Base-by-base conservation (phyloP, 2,888 invertebrate species). In the Orgyia antiqua region DNA sequence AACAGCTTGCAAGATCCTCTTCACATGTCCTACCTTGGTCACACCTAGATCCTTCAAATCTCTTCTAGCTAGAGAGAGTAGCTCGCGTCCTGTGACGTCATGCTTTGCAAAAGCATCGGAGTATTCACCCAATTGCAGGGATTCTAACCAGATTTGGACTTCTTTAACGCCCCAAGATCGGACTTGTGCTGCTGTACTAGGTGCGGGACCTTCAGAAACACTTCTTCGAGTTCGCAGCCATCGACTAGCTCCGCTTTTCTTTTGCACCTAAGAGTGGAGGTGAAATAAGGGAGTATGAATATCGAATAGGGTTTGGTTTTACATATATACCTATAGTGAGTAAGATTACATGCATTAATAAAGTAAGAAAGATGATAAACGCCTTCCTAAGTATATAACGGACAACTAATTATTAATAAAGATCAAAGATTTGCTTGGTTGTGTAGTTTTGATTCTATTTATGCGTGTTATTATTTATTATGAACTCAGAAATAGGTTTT, bases 11-110 rank as follows among this genome's bases (percentile, higher is more conserved):
- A 97, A 90, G 50, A 99, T 94, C 61, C 98, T 90, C 82, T 98
- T 98, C 15, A 98, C 93, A 71, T 98, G 98, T 0, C 98, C 98
- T 29, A 98, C 95, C 84, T 98, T 98, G 6, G 93, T 93, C 31
- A 98, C 93, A 5, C 98, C 98, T 25, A 98, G 88, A 48, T 98
- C 98, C 68, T 96, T 92, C 3, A 95, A 87, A 70, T 96, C 95
- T 9, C 96, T 87, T 29, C 97, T 87, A 2, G 96, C 96, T 34
- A 99, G 80, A 0, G 94, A 92, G 2, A 97, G 87, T 15, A 98
- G 87, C 68, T 98, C 98, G 18, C 93, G 88, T 1, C 98, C 98
- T 17, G 96, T 91, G 58, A 98, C 94, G 78, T 98, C 98, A 68
- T 98, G 95, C 33, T 92, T 91, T 10, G 93, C 89, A 68, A 98